These are phyloP conservation scores for Hypotaenidia philippensis DNA, from an alignment of 2,797 vertebrate species.

Conservation along the genomic window DNA sequence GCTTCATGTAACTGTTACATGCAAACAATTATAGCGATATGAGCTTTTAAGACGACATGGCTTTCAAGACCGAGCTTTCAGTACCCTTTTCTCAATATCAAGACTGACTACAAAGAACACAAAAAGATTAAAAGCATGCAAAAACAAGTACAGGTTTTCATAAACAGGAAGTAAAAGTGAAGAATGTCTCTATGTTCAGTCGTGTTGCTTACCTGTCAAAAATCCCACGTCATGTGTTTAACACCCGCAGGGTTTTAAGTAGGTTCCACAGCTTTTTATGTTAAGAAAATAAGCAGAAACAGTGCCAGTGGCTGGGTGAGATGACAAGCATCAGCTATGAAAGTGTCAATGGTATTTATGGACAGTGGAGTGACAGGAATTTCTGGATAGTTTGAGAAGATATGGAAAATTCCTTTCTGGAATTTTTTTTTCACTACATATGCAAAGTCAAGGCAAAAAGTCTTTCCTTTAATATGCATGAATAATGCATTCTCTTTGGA, in stretches of 20 bases:
- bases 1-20: background rate
- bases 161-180: background rate
- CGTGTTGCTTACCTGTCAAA: background rate
- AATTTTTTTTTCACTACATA: background rate
- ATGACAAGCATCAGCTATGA: background rate
- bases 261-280: background rate
- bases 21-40: background rate
- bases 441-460: background rate
- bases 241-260: background rate
- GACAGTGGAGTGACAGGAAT: background rate
- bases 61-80: background rate
- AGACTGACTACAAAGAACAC: background rate
- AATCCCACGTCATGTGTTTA: background rate
- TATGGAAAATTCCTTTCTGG: background rate
- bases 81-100: background rate
- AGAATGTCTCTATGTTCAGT: background rate
- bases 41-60: background rate
- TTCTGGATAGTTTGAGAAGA: background rate
- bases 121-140: background rate
- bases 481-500: slow-evolving; percentile 4
- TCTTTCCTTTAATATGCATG: background rate
- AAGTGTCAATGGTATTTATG: background rate
- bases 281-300: background rate
- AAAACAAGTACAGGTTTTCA: background rate
- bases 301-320: background rate